Base-by-base conservation (phyloP, 1,140 invertebrate species). In the Drosophila kikkawai region DNA sequence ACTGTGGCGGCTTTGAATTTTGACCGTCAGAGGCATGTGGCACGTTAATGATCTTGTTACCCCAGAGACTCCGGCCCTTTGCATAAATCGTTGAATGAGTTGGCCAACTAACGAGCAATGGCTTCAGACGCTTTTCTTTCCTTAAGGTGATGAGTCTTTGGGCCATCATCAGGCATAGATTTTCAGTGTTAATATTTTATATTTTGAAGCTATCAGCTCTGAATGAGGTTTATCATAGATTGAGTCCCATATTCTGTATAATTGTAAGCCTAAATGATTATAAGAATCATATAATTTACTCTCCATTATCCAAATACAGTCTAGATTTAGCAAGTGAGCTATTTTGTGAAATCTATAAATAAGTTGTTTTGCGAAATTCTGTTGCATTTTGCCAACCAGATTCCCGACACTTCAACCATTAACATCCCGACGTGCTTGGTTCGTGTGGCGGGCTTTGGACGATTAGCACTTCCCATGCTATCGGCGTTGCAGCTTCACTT, bases 21-120 rank as follows among this genome's bases (percentile, higher is more conserved):
- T 75, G 80, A 82, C 68, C 75, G 76, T 75, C 75, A 58, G 63
- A 67, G 59, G 63, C 67, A 85, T 75, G 82, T 78, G 81, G 70
- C 81, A 79, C 79, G 70, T 90, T 88, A 88, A 88, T 90, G 85
- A 88, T 88, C 85, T 90, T 88, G 85, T 88, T 88, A 88, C 85
- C 73, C 70, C 48, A 32, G 60, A 76, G 75, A 73, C 68, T 57
- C 37, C 26, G 47, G 39, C 84, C 84, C 82, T 87, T 79, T 87
- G 71, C 56, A 77, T 77, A 45, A 42, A 17, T 32, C 63, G 29
- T n/a, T 75, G 65, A 12, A 57, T 67, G 51, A 73, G 42, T 50
- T 77, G 50, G 77, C 42, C 75, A 70, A 45, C 80, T 84, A 84
- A 88, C 78, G 81, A 88, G 65, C 66, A 59, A 5, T 53, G 47